These are phyloP conservation scores for Hoplostethus atlanticus DNA, from an alignment of 2,797 vertebrate species.

Conservation along the genomic window DNA sequence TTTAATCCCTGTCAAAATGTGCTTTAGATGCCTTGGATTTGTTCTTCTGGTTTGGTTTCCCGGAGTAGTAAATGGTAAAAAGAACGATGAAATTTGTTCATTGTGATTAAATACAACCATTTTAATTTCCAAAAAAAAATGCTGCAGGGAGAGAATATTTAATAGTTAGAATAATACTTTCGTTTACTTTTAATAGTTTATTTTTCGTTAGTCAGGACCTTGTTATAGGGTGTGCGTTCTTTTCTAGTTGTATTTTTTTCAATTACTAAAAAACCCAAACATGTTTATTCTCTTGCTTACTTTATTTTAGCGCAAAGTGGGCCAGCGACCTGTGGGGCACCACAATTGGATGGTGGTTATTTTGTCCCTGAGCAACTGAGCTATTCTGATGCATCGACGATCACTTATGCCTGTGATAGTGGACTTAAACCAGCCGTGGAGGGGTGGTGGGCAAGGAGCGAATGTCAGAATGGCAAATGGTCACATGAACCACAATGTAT, in stretches of 20 bases:
- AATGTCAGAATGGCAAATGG: conserved; percentile 59
- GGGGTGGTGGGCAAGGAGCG: conserved; percentile 65
- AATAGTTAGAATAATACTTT: too few relatives aligned
- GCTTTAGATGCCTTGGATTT: conserved; percentile 10
- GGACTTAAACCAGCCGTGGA: conserved; percentile 55
- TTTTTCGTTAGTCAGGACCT: too few relatives aligned
- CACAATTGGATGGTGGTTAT: conserved; percentile 29
- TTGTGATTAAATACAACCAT: neutral
- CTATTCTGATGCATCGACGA: rapidly evolving
- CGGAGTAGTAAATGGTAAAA: conserved; percentile 36
- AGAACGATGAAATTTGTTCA: neutral
- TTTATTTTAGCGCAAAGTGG: conserved; percentile 25
- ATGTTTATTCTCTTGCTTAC: neutral
- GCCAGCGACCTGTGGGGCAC: neutral
- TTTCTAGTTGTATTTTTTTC: too few relatives aligned
- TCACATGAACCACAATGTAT: conserved; percentile 56
- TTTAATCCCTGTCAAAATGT: conserved; percentile 52
- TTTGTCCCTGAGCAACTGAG: rapidly evolving
- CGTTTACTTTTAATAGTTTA: too few relatives aligned
- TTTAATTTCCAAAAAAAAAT: neutral
- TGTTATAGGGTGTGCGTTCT: too few relatives aligned
- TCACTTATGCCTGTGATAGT: conserved; percentile 58
- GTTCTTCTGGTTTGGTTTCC: conserved; percentile 48
- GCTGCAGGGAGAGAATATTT: too few relatives aligned
- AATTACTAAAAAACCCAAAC: neutral